Conservation (phyloP, 1,140 invertebrate genomes). For the Hylaeus volcanicus region DNA sequence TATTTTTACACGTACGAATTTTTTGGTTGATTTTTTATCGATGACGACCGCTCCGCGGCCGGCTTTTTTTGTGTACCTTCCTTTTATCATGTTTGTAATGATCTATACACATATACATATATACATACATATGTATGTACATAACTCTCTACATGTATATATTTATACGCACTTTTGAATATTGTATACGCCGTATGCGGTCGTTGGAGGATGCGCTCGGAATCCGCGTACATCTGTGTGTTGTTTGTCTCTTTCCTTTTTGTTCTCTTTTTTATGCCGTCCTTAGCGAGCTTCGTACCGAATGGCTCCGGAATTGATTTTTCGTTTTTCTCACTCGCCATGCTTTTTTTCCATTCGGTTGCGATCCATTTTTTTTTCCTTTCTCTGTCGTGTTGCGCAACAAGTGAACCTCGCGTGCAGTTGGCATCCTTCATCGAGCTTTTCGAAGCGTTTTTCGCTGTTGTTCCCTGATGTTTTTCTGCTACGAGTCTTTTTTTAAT, state of each 20-base stretch:
- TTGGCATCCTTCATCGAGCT: neutral
- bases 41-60: slow-evolving; percentile 39
- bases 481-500: neutral
- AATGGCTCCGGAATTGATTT: slow-evolving; percentile 21
- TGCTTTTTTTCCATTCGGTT: neutral
- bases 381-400: neutral
- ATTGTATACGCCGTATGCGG: slow-evolving; percentile 48
- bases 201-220: slow-evolving; percentile 46
- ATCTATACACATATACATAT: slow-evolving; percentile 36
- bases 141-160: slow-evolving; percentile 37
- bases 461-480: neutral
- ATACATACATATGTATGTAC: neutral
- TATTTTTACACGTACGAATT: slow-evolving; percentile 52
- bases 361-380: neutral
- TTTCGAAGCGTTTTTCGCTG: slow-evolving; percentile 14
- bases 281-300: slow-evolving; percentile 1
- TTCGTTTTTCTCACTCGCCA: no score
- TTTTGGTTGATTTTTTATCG: slow-evolving; percentile 59
- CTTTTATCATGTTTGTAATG: slow-evolving; percentile 57
- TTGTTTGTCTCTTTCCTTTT: slow-evolving; percentile 30
- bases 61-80: slow-evolving; percentile 56
- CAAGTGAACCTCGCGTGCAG: neutral
- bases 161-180: slow-evolving; percentile 48
- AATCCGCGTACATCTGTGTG: slow-evolving; percentile 38
- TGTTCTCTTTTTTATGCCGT: slow-evolving; percentile 12